phyloP scores from a whole-genome alignment of 1,140 invertebrate genomes.

The Zaprionus lachaisei region DNA sequence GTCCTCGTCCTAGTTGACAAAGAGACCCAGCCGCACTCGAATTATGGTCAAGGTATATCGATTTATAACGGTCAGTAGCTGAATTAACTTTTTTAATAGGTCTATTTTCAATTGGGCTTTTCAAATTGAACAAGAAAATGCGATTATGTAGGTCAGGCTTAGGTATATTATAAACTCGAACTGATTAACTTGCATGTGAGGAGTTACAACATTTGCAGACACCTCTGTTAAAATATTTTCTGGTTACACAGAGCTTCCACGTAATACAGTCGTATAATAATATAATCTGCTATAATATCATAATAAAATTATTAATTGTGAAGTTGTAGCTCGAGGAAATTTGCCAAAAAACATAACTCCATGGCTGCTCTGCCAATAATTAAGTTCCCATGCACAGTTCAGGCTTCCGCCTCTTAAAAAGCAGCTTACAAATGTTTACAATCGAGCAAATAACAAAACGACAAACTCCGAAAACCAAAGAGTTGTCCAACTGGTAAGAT shows the following conservation, averaged over 20 bases:
- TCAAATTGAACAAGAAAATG: not conserved
- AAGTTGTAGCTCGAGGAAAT: not conserved
- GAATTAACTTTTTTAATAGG: not conserved
- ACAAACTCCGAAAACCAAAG: conserved; percentile 31
- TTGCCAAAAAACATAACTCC: not conserved
- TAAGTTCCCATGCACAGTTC: conserved; percentile 28
- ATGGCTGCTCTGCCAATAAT: not conserved
- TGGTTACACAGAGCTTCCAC: not conserved
- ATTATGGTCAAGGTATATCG: conserved; percentile 53
- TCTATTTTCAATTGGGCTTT: conserved; percentile 9
- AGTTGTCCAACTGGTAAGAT: conserved; percentile 44
- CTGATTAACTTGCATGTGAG: not conserved
- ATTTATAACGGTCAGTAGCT: conserved; percentile 21
- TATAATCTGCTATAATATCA: no score
- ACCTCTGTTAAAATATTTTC: not conserved
- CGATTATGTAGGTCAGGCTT: not conserved
- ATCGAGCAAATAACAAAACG: conserved; percentile 44
- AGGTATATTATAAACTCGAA: not conserved
- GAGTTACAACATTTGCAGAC: not conserved
- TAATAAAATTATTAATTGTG: no score
- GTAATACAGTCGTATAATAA: no score
- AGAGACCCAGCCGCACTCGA: conserved; percentile 29
- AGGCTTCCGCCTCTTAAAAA: conserved; percentile 68
- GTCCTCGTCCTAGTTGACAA: conserved; percentile 45
- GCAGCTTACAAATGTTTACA: conserved; percentile 52